phyloP scores from a whole-genome alignment of 2,113 vertebrate species.

The Hippocampus abdominalis region DNA sequence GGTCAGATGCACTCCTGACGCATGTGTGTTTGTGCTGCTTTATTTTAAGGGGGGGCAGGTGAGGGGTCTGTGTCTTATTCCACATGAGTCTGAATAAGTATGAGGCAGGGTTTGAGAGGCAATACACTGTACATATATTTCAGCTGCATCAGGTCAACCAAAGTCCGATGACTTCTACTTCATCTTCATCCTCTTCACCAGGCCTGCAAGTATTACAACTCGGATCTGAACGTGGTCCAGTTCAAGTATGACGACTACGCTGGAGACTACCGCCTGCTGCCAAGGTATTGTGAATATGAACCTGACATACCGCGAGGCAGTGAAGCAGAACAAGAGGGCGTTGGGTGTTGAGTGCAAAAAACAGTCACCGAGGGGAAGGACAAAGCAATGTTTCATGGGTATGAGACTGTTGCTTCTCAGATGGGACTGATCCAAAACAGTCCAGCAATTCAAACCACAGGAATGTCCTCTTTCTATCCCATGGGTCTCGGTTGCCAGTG shows the following conservation, averaged over 20 bases:
- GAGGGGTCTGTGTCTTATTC: no score
- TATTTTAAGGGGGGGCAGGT: no score
- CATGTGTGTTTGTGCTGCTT: slow-evolving; percentile 9
- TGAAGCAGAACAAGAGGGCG: slow-evolving; percentile 16
- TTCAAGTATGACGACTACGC: slow-evolving; percentile 93
- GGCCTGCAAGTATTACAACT: slow-evolving; percentile 96
- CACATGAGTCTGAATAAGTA: no score
- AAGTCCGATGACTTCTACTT: slow-evolving; percentile 9
- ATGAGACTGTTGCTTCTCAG: background rate
- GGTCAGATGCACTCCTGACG: slow-evolving; percentile 67
- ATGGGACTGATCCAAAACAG: slow-evolving; percentile 30
- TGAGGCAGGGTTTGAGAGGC: no score
- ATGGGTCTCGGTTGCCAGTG: slow-evolving; percentile 34
- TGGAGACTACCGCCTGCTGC: slow-evolving; percentile 88
- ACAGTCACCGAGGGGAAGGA: background rate
- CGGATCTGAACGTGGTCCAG: slow-evolving; percentile 87
- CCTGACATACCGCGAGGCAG: background rate
- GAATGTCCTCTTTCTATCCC: slow-evolving; percentile 56
- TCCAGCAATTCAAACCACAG: slow-evolving; percentile 41
- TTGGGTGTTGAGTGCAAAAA: slow-evolving; percentile 3
- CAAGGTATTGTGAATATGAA: slow-evolving; percentile 75
- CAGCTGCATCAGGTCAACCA: slow-evolving; percentile 10
- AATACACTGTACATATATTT: background rate
- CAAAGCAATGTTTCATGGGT: background rate
- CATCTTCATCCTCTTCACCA: slow-evolving; percentile 57